Evolutionary conservation across 2,797 vertebrate species (phyloP).

Genomic region (Pygocentrus nattereri): DNA sequence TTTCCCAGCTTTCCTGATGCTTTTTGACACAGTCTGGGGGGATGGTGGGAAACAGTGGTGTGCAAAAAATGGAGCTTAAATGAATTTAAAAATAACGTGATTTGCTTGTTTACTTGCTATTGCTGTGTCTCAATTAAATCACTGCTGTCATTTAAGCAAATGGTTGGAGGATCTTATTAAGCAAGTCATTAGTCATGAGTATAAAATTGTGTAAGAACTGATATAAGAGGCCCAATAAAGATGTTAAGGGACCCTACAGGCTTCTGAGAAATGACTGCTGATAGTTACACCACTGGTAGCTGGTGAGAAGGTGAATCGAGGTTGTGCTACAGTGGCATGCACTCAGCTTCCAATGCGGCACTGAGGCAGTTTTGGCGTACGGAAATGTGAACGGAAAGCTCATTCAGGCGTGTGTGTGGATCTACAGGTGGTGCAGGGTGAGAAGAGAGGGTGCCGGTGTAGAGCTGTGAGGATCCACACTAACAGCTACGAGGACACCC

Average conservation of each 20-base stretch:
- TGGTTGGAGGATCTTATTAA: not conserved
- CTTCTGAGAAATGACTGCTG: not conserved
- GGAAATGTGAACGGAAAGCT: conserved; percentile 1
- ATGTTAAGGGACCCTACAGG: not conserved
- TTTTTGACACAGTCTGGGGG: not conserved
- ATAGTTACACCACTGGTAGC: not conserved
- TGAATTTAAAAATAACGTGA: not conserved
- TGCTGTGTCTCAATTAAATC: not conserved
- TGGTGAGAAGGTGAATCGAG: not conserved
- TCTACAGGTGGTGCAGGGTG: conserved; percentile 12
- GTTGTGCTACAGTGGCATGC: not conserved
- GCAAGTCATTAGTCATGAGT: not conserved
- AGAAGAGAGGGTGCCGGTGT: not conserved
- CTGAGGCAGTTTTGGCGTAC: not conserved
- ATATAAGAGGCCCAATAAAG: not conserved
- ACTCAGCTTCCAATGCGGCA: not conserved
- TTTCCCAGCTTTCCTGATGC: not conserved
- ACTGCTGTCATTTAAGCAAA: not conserved
- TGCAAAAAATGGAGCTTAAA: not conserved
- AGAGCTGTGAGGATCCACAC: not conserved
- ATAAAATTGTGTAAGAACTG: not conserved
- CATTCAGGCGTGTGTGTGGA: not conserved
- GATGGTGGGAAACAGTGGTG: not conserved
- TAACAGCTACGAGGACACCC: not conserved
- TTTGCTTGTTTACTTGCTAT: not conserved